These are phyloP conservation scores for Cloeon dipterum DNA, from an alignment of 2,888 invertebrate species.

Conservation along the genomic window DNA sequence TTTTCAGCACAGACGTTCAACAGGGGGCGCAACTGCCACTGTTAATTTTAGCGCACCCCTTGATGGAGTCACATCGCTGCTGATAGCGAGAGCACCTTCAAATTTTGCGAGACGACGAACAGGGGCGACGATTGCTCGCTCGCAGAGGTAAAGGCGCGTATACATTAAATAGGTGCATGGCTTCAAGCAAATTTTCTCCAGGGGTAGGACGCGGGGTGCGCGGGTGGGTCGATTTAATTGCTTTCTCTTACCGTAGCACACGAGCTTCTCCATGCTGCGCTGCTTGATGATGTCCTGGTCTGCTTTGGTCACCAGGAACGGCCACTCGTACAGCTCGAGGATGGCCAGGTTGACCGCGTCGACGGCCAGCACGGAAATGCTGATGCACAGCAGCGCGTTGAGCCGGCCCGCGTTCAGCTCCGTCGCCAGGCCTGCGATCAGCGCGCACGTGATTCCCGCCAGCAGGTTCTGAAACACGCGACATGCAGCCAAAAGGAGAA, in stretches of 20 bases:
- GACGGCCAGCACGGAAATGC: conserved; percentile 13
- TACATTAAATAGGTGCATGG: no score
- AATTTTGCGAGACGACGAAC: no score
- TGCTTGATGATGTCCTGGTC: conserved; percentile 9
- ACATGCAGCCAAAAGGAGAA: no score
- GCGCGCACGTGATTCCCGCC: conserved; percentile 22
- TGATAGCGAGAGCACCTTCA: no score
- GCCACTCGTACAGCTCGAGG: conserved; percentile 20
- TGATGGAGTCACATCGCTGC: no score
- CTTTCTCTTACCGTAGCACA: conserved; percentile 9
- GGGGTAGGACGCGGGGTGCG: background rate
- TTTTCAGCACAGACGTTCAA: no score
- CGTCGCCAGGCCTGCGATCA: conserved; percentile 21
- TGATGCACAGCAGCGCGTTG: conserved; percentile 22
- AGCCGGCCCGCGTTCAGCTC: conserved; percentile 20
- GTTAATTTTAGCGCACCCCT: no score
- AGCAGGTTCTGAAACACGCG: conserved; percentile 21
- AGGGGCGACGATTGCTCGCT: no score
- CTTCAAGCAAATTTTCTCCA: background rate
- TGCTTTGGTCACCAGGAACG: conserved; percentile 17
- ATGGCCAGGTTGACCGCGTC: conserved; percentile 17
- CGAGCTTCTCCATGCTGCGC: conserved; percentile 8
- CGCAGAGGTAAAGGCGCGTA: no score
- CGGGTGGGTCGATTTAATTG: background rate
- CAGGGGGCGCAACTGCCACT: no score